Base-by-base conservation (phyloP, 2,888 invertebrate genomes). In the Agrochola lota region DNA sequence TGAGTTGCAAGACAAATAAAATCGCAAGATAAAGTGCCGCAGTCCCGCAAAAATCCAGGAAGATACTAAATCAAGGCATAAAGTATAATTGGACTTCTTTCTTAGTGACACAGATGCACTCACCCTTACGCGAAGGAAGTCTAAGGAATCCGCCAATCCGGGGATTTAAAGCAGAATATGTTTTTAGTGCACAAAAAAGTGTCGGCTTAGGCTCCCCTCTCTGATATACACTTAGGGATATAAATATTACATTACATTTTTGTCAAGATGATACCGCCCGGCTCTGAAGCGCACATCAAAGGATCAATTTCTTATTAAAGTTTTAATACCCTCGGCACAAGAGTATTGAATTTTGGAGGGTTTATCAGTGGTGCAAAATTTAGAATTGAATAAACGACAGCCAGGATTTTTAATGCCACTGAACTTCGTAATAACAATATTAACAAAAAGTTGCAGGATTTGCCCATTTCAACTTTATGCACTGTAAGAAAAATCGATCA, bases 271-370 rank as follows among this genome's bases (percentile, higher is more conserved):
- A 59, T 52, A 72, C 52, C 62, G 43, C 52, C 23, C 46, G 57
- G 11, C 35, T 68, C 30, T 30, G 69, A 49, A 70, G 70, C 23
- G 52, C 66, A 62, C 67, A 74, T 74, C 75, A 74, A 60, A 78
- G 68, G 74, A 63, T 77, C 80, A 71, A 63, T 78, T 77, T 46
- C 71, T 69, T 79, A 74, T 83, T 75, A 77, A 79, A 70, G 72
- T 67, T 71, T 63, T 59, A 74, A 83, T 71, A 83, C 68, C 49
- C 71, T 57, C 35, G 30, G 46, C 62, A 64, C 63, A 57, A 68
- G 52, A 60, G 23, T 71, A 75, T 63, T 59, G 40, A 60, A 59
- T 68, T 6, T 68, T 55, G 55, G 35, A n/a, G 30, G 62, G 46
- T 55, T 52, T 60, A 46, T 17, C 55, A 70, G 11, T 26, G 35